Evolutionary conservation across 2,888 invertebrate genomes (phyloP), one percentile per base, ranked within the genome.

Genomic region (Drosophila macrospina): DNA sequence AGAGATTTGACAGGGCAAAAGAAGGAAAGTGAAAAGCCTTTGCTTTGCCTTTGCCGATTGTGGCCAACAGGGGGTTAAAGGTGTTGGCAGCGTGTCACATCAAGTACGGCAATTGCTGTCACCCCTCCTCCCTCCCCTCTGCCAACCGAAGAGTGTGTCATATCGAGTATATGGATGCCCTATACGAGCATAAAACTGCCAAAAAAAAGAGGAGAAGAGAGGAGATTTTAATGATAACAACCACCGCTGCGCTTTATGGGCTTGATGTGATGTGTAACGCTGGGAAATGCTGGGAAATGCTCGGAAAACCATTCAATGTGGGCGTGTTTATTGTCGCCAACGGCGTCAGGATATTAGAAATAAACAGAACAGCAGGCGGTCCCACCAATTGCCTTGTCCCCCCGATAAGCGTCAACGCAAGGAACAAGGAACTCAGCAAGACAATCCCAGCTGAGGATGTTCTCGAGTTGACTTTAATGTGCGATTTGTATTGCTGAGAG

Each of bases 201-300:
- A 71, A 69, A 78, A 81, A 87, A 20, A 20, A 20, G 3, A 20
- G 3, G 20, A 20, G 20, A 20, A 20, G 20, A 20, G 20, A 20
- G 86, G 88, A 88, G 88, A 84, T 88, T 88, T 84, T 84, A 84
- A 84, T 88, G 83, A 88, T 83, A 74, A 62, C 70, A 50, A 48
- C 75, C 78, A 78, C 74, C 79, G 79, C 88, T 87, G 83, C 88
- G 83, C 77, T 85, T 83, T 87, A 87, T 86, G 86, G 79, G 69
- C 65, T 84, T 80, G 72, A 56, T 68, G 60, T 36, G 45, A 34
- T n/a, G n/a, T n/a, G n/a, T n/a, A n/a, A n/a, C n/a, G n/a, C n/a
- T n/a, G n/a, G n/a, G n/a, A n/a, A n/a, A n/a, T n/a, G n/a, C n/a
- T n/a, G n/a, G n/a, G 51, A 54, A 69, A 65, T 59, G 55, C 66